Conservation (phyloP, 2,113 vertebrate genomes). For the Ptychochromis oligacanthus region DNA sequence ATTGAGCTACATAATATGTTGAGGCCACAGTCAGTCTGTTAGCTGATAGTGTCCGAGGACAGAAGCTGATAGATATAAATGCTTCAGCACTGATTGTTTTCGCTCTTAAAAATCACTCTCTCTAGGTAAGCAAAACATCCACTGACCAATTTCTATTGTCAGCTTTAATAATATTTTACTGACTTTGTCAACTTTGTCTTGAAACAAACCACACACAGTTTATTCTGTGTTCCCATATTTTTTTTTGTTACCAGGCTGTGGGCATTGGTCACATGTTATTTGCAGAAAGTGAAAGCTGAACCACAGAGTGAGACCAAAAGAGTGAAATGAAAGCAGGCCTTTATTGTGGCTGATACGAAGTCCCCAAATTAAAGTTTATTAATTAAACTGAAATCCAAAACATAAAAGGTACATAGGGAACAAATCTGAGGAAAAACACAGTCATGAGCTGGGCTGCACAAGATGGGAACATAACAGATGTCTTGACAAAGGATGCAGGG, state of each 20-base stretch:
- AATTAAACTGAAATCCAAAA: too few species aligned
- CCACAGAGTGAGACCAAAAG: not conserved
- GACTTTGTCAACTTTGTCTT: not conserved
- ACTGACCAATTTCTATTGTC: not conserved
- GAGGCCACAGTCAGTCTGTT: slow-evolving; percentile 26
- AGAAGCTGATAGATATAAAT: not conserved
- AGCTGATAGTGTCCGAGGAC: not conserved
- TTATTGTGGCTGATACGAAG: accelerated
- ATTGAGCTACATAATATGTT: slow-evolving; percentile 30
- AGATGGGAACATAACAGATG: not conserved
- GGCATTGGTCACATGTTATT: not conserved
- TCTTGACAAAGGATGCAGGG: not conserved
- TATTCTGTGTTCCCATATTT: not conserved
- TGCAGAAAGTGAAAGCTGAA: not conserved
- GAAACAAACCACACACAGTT: not conserved
- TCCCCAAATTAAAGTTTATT: not conserved
- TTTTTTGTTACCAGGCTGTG: not conserved
- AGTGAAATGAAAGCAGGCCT: not conserved
- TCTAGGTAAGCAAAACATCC: not conserved
- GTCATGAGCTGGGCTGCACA: too few species aligned
- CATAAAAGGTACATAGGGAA: not conserved
- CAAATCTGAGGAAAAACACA: not conserved
- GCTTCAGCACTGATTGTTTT: not conserved
- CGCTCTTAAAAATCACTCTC: not conserved
- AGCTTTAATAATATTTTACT: not conserved